Evolutionary conservation across 1,140 invertebrate genomes (phyloP), one percentile per base, ranked within the genome.

Genomic region (Sminthurinus signatus): DNA sequence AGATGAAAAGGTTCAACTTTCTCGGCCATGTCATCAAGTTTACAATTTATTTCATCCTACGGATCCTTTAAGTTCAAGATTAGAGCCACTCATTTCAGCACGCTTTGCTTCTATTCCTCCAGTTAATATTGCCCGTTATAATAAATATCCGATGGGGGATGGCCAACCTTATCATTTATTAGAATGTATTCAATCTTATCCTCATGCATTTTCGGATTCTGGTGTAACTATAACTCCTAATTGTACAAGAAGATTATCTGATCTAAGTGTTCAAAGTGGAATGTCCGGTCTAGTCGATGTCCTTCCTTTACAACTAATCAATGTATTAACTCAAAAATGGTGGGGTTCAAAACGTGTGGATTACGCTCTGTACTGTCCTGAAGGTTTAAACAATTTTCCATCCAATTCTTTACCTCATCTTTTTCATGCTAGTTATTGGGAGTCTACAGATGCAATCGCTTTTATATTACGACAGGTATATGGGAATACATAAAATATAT

Each of bases 351-450:
- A 98, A 79, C 82, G 97, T 63, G 78, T 99, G 72, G 97, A 99
- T 77, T 98, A 96, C 76, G 93, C 93, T 19, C 79, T 99, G 1
- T 99, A 98, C 78, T 99, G 96, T 78, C 97, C 97, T 0, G 95
- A 98, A 77, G 94, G 92, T 29, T 80, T 98, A 48, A 86, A 90
- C 12, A 95, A 95, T 79, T 97, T 98, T 78, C 96, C 96, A 43
- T 89, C 90, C n/a, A 89, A 95, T 75, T 92, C 95, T 43, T 80
- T 99, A 72, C 96, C 96, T 46, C 94, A 97, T 80, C 81, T 99
- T 60, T 96, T 99, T 74, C 97, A 99, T 78, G 93, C 96, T 25
- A 98, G 94, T 76, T 99, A 96, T 77, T 99, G 97, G 97, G 97
- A 99, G 80, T 98, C 93, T 65, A 89, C 86, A 60, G 97, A 99